These are phyloP conservation scores for Steatocranus sp. DNA, from an alignment of 2,797 vertebrate species.

Conservation along the genomic window DNA sequence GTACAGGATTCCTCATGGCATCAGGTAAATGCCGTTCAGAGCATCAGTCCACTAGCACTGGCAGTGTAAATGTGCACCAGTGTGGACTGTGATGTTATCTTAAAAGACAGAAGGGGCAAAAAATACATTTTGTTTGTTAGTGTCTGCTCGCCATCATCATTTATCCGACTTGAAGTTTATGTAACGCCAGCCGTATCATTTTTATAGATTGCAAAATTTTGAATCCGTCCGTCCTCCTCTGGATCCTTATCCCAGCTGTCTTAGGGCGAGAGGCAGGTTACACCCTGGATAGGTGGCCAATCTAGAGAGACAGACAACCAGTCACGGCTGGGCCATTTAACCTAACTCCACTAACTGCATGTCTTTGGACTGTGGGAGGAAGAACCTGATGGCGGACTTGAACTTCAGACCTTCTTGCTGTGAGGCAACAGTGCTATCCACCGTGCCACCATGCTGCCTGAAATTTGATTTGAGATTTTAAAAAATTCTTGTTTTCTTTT, in stretches of 20 bases:
- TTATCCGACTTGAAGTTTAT: not conserved
- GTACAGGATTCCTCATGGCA: not conserved
- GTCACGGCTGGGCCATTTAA: not conserved
- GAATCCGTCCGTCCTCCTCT: not conserved
- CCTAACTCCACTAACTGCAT: not conserved
- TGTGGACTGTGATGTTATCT: not conserved
- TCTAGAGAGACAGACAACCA: not conserved
- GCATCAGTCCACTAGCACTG: fast-evolving
- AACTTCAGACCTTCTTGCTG: not conserved
- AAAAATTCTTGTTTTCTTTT: not conserved
- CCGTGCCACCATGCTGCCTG: fast-evolving
- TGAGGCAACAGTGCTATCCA: not conserved
- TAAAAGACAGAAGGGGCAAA: not conserved
- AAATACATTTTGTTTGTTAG: fast-evolving
- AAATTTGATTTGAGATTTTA: fast-evolving
- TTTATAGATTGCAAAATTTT: not conserved
- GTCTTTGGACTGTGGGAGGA: not conserved
- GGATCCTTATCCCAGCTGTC: not conserved
- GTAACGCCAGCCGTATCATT: not conserved
- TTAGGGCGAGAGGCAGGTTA: not conserved
- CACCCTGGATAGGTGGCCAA: not conserved
- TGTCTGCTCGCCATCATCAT: not conserved
- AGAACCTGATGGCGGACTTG: fast-evolving
- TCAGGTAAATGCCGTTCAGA: not conserved
- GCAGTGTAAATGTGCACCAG: not conserved